Evolutionary conservation across 2,113 vertebrate species (phyloP), one percentile per base, ranked within the genome.

Genomic region (Plestiodon gilberti): DNA sequence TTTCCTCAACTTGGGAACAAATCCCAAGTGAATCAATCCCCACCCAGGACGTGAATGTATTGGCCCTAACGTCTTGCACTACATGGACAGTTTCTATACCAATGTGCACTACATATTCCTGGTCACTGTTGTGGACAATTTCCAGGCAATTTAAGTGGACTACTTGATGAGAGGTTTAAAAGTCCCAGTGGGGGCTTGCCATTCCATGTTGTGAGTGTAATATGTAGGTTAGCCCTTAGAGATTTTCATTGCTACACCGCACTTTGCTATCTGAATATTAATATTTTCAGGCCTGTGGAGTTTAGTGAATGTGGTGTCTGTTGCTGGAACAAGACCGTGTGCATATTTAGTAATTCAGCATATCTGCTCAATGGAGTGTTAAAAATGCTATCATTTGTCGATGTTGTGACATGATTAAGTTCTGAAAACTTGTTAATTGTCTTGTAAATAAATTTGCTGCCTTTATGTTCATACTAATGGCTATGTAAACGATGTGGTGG

Each of bases 371-470:
- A 57, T 20, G 23, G 59, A 86, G 7, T 86, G 2, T 43, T 87
- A 82, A 89, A 87, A 80, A 38, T 25, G 65, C 15, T 22, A 67
- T 25, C 1, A 1, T 48, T 74, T 91, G 74, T 82, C 75, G 80
- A 18, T 87, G 0, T 28, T 76, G 40, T 79, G 2, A 3, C 8
- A 65, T 87, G 67, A 82, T n/a, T 75, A 78, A 81, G 78, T 57
- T 78, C 81, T 83, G 81, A 89, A 87, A 91, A 80, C n/a, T 74
- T 77, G 18, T 79, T 87, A 83, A 38, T 81, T 90, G 70, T 25
- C 2, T 57, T 83, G 75, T 52, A 91, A 88, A 83, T 30, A 70
- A 20, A 81, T 81, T 40, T 38, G 14, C 38, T 64, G 0, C 4
- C 69, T 87, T 79, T 82, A 1, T 76, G 78, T 90, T 83, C 13